Evolutionary conservation across 2,888 invertebrate genomes (phyloP), one percentile per base, ranked within the genome.

Genomic region (Pachliopta kotzebuea): DNA sequence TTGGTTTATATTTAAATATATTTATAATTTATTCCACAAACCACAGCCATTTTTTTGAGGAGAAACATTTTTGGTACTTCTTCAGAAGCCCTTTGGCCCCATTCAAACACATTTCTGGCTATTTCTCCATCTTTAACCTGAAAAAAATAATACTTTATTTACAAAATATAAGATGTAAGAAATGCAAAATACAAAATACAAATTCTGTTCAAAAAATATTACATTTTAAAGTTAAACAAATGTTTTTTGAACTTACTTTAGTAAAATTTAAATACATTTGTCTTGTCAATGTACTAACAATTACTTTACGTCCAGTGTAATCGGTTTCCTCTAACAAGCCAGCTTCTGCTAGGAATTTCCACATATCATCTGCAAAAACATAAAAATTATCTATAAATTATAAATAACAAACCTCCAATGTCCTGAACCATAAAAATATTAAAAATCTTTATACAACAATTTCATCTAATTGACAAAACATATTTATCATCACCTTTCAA

Each of bases 31-130:
- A 11, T 37, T 37, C 0, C 14, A 14, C 37, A 14, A 20, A 93
- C 93, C 81, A 88, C 76, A 0, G 92, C 91, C 72, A 93, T 83
- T 76, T 93, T 93, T 26, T 92, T 81, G 17, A 94, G 77, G 2
- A 93, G 71, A 23, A 83, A 79, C 49, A 86, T 76, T 69, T 89
- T 90, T 0, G 92, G 84, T 17, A 93, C 71, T 70, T 94, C 94
- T 52, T 88, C 78, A 0, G 76, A 72, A 0, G 94, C 92, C 52
- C 94, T 77, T 45, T 83, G 79, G 18, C 94, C 94, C 94, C 94
- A 94, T 60, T 82, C 80, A 67, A 90, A 93, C 0, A 90, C 83
- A 52, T 78, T 69, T 65, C 80, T 81, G 0, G 84, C 77, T 17
- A 85, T 72, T 17, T 92, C 90, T 20, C 83, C 81, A 50, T 88